A percentile compares a stretch with the other conserved stretches of the same genome.
Evolutionary conservation across 2,888 invertebrate species (phyloP).

Genomic region (Tuberolachnus salignus): DNA sequence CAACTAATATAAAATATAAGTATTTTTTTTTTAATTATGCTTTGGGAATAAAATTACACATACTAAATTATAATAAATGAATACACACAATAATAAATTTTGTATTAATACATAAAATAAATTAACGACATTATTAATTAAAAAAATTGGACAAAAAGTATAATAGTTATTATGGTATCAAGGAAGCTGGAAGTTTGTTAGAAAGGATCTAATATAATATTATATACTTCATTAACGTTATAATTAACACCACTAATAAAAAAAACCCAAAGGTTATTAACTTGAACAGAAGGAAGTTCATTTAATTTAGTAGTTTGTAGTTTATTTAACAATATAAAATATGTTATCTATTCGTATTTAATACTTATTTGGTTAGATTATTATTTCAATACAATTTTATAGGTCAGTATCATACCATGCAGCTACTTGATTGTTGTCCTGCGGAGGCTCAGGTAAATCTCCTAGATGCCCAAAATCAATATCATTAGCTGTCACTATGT

Average conservation of each 20-base stretch:
- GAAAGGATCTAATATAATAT: neutral
- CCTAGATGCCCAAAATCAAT: conserved; percentile 79
- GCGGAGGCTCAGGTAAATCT: conserved; percentile 80
- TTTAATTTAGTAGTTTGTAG: conserved; percentile 18
- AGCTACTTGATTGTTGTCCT: conserved; percentile 88
- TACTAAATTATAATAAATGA: conserved; percentile 15
- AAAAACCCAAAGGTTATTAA: neutral
- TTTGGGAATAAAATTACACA: conserved; percentile 27
- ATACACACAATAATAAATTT: conserved; percentile 16
- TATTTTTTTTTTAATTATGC: neutral
- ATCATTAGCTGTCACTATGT: conserved; percentile 79
- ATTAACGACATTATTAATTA: conserved; percentile 1
- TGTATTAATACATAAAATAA: conserved; percentile 13
- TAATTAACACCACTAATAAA: conserved; percentile 6
- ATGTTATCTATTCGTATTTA: conserved; percentile 40
- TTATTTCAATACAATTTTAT: conserved; percentile 63
- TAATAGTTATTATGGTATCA: conserved; percentile 9
- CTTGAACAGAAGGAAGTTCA: neutral
- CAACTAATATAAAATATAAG: neutral
- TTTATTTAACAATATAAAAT: conserved; percentile 41
- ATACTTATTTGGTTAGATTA: conserved; percentile 32
- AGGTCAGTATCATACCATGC: conserved; percentile 98
- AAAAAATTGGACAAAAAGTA: neutral
- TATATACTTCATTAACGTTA: neutral
- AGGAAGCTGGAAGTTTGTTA: neutral